Conservation (phyloP, 2,113 vertebrate species). For the Nestor notabilis region DNA sequence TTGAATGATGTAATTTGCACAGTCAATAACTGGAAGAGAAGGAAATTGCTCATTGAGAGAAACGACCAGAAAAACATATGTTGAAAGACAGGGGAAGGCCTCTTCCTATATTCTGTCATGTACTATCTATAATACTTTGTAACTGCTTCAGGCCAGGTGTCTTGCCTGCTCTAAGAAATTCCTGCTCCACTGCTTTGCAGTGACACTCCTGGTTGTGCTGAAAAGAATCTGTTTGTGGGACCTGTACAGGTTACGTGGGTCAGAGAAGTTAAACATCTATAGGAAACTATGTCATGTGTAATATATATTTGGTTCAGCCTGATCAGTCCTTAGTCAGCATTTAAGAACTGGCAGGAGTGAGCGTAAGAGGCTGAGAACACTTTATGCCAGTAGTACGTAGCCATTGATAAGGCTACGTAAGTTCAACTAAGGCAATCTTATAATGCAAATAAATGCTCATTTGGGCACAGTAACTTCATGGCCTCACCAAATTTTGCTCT, state of each 20-base stretch:
- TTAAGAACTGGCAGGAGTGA: not conserved
- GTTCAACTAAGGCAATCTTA: not conserved
- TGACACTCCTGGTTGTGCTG: not conserved
- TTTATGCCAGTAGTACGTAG: not conserved
- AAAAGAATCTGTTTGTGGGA: not conserved
- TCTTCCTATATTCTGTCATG: not conserved
- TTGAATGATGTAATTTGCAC: not conserved
- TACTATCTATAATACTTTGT: not conserved
- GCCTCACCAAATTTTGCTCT: not conserved
- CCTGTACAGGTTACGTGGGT: accelerated
- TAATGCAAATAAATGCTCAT: not conserved
- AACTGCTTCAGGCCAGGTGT: not conserved
- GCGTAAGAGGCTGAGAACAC: not conserved
- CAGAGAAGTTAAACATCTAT: not conserved
- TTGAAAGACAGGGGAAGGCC: not conserved
- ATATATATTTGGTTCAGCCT: not conserved
- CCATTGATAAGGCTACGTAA: not conserved
- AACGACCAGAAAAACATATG: not conserved
- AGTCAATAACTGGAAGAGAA: not conserved
- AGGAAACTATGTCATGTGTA: not conserved
- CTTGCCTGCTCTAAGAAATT: not conserved
- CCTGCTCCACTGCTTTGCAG: not conserved
- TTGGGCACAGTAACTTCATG: not conserved
- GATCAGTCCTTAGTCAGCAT: not conserved
- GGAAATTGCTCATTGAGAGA: not conserved